phyloP scores from a whole-genome alignment of 2,888 invertebrate species.

The Ophonus ardosiacus region DNA sequence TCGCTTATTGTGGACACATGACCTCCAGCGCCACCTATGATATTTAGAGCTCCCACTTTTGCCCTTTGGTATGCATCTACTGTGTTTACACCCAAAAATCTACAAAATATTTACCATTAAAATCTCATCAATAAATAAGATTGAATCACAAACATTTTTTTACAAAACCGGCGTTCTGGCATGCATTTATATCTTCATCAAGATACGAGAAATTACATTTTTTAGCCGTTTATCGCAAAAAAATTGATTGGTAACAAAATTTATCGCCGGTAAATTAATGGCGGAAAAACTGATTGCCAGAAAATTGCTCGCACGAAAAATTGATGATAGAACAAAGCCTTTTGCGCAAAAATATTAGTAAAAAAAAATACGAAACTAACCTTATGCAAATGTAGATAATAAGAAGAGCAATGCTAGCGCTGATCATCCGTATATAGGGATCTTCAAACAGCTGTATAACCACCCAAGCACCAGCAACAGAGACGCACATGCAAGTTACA shows the following conservation, averaged over 20 bases:
- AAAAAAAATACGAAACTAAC: slow-evolving; percentile 75
- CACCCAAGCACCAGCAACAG: slow-evolving; percentile 88
- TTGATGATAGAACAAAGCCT: no score
- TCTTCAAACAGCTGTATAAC: slow-evolving; percentile 87
- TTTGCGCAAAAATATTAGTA: no score
- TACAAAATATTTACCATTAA: slow-evolving; percentile 73
- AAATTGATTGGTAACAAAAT: no score
- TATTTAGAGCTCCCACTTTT: slow-evolving; percentile 91
- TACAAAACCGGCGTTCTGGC: neutral
- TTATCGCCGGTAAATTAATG: no score
- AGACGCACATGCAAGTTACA: slow-evolving; percentile 87
- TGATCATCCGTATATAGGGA: slow-evolving; percentile 87
- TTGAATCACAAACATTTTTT: no score
- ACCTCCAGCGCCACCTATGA: slow-evolving; percentile 77
- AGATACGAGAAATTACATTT: no score
- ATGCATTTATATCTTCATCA: no score
- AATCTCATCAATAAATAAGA: neutral
- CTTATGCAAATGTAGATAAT: slow-evolving; percentile 91
- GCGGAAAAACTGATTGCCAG: no score
- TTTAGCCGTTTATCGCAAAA: no score
- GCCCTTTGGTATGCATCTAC: slow-evolving; percentile 94
- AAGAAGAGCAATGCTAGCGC: slow-evolving; percentile 88
- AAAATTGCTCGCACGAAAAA: no score
- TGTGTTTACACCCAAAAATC: slow-evolving; percentile 91
- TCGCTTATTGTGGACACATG: slow-evolving; percentile 79